Evolutionary conservation across 2,888 invertebrate species (phyloP).

Genomic region (Thymelicus acteon): DNA sequence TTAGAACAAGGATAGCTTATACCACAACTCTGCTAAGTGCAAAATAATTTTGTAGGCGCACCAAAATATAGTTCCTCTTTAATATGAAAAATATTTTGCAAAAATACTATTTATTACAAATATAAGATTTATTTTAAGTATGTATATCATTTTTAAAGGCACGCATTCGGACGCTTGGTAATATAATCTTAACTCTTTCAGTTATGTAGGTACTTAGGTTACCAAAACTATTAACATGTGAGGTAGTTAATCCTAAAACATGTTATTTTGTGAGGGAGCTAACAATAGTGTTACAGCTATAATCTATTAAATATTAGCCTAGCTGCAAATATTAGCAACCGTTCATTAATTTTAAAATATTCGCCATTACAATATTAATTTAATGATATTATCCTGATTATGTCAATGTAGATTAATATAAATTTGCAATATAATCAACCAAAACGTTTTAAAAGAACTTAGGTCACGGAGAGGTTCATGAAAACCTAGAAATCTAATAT

Average conservation of each 20-base stretch:
- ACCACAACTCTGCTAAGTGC: neutral
- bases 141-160: neutral
- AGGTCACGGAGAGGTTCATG: too few species aligned
- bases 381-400: too few species aligned
- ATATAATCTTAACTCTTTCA: too few species aligned
- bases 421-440: too few species aligned
- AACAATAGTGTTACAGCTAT: neutral
- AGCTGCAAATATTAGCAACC: slow-evolving; percentile 6
- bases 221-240: too few species aligned
- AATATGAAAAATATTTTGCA: slow-evolving; percentile 2
- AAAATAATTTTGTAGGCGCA: slow-evolving; percentile 8
- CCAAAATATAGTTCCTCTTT: neutral
- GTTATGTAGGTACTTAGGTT: too few species aligned
- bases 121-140: neutral
- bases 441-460: too few species aligned
- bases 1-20: slow-evolving; percentile 6
- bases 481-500: too few species aligned
- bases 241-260: neutral
- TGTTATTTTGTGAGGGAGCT: neutral
- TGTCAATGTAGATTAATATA: too few species aligned
- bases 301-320: neutral
- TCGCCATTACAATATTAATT: too few species aligned
- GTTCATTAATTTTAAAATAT: neutral
- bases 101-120: neutral
- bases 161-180: neutral